Percentiles rank a stretch among this genome's conserved stretches.
phyloP scores from a whole-genome alignment of 2,888 invertebrate genomes.

The Heterodera filipjevi region DNA sequence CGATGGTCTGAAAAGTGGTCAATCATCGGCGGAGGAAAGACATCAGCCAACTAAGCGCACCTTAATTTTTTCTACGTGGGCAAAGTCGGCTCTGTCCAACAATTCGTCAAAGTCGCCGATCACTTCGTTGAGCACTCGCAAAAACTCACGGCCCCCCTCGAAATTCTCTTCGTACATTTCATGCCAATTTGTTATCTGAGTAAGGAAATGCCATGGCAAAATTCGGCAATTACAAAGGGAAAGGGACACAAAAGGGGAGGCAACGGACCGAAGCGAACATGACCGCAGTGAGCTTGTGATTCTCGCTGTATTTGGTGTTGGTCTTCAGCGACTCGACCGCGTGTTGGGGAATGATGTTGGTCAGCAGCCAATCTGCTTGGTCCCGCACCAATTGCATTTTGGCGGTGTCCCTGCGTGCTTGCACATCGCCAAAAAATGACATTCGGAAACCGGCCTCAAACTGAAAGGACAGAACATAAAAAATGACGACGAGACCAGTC shows the following conservation, averaged over 20 bases:
- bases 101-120: conserved; percentile 94
- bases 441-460: conserved; percentile 91
- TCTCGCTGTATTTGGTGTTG: conserved; percentile 72
- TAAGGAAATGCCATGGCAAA: neutral
- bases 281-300: conserved; percentile 75
- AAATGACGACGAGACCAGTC: neutral
- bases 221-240: neutral
- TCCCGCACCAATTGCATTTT: conserved; percentile 80
- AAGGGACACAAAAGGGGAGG: too few relatives aligned
- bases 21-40: neutral
- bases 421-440: conserved; percentile 88
- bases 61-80: conserved; percentile 89
- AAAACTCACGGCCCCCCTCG: conserved; percentile 86
- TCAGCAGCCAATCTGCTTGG: conserved; percentile 92
- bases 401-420: conserved; percentile 84
- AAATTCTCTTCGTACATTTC: conserved; percentile 97
- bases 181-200: conserved; percentile 90
- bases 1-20: conserved; percentile 75
- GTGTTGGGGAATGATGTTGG: conserved; percentile 94
- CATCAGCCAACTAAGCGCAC: neutral
- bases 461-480: conserved; percentile 41
- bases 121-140: conserved; percentile 90
- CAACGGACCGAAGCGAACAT: conserved; percentile 25
- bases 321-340: conserved; percentile 90
- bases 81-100: conserved; percentile 72